Evolutionary conservation across 2,797 vertebrate genomes (phyloP).

Genomic region (Hirundo rustica): DNA sequence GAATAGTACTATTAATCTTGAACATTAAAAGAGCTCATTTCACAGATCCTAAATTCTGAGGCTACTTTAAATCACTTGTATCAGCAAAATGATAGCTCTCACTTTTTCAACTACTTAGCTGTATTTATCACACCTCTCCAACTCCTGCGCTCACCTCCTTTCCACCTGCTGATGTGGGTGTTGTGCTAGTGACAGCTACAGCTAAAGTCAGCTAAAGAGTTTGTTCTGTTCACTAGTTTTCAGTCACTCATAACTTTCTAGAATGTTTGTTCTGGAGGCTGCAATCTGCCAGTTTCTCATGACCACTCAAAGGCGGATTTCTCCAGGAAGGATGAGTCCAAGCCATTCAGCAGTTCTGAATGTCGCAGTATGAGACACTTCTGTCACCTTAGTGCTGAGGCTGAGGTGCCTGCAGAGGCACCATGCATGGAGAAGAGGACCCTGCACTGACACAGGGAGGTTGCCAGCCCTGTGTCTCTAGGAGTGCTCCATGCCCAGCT

Average conservation of each 20-base stretch:
- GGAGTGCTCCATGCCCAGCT: neutral
- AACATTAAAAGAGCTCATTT: neutral
- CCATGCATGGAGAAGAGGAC: neutral
- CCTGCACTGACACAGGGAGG: fast-evolving
- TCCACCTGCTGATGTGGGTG: neutral
- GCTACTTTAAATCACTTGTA: neutral
- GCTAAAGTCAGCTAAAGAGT: neutral
- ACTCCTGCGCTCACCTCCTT: neutral
- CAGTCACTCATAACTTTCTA: neutral
- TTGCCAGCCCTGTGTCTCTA: neutral
- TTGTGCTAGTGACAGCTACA: neutral
- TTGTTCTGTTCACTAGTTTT: neutral
- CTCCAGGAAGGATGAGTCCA: neutral
- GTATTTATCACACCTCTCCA: neutral
- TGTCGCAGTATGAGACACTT: neutral
- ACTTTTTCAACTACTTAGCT: neutral
- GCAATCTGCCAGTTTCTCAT: neutral
- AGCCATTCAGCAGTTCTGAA: neutral
- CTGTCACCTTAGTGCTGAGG: neutral
- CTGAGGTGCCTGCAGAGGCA: neutral
- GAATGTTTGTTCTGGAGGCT: neutral
- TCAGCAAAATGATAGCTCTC: neutral
- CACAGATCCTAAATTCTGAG: neutral
- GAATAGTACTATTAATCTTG: neutral
- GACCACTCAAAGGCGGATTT: neutral